Conservation (phyloP, 1,140 invertebrate genomes). For the Drosophila neocordata region DNA sequence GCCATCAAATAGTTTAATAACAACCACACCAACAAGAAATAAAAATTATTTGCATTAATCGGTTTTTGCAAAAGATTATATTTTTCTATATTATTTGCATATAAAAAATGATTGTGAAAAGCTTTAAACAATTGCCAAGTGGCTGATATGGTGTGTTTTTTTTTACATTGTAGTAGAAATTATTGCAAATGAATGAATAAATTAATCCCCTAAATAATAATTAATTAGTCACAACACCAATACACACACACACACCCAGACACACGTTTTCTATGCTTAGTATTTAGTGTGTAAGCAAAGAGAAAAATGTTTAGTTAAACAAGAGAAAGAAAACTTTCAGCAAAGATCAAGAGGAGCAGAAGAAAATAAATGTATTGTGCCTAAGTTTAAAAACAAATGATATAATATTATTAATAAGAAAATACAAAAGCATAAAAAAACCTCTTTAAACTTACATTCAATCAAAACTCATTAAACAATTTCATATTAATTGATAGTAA, state of each 20-base stretch:
- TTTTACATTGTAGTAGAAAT: slow-evolving; percentile 71
- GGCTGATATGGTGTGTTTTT: slow-evolving; percentile 47
- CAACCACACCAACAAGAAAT: slow-evolving; percentile 23
- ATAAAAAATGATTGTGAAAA: slow-evolving; percentile 69
- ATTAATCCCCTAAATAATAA: slow-evolving; percentile 57
- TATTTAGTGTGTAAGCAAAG: slow-evolving; percentile 50
- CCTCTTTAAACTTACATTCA: slow-evolving; percentile 38
- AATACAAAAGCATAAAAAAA: slow-evolving; percentile 37
- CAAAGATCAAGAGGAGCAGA: slow-evolving; percentile 44
- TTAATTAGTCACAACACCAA: slow-evolving; percentile 37
- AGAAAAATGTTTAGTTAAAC: slow-evolving; percentile 55
- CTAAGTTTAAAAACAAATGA: slow-evolving; percentile 63
- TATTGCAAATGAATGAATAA: slow-evolving; percentile 51
- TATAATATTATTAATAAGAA: slow-evolving; percentile 40
- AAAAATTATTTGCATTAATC: slow-evolving; percentile 41
- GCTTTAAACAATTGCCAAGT: slow-evolving; percentile 71
- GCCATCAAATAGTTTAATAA: slow-evolving; percentile 33
- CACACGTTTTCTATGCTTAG: slow-evolving; percentile 73
- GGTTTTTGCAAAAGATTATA: slow-evolving; percentile 45
- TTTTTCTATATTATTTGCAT: slow-evolving; percentile 52
- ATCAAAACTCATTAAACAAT: slow-evolving; percentile 55
- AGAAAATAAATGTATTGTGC: slow-evolving; percentile 76
- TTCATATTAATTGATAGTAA: slow-evolving; percentile 32
- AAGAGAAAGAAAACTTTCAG: slow-evolving; percentile 29
- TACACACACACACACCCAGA: slow-evolving; percentile 23